Evolutionary conservation across 2,888 invertebrate species (phyloP), one percentile per base, ranked within the genome.

Genomic region (Melipona bicolor): DNA sequence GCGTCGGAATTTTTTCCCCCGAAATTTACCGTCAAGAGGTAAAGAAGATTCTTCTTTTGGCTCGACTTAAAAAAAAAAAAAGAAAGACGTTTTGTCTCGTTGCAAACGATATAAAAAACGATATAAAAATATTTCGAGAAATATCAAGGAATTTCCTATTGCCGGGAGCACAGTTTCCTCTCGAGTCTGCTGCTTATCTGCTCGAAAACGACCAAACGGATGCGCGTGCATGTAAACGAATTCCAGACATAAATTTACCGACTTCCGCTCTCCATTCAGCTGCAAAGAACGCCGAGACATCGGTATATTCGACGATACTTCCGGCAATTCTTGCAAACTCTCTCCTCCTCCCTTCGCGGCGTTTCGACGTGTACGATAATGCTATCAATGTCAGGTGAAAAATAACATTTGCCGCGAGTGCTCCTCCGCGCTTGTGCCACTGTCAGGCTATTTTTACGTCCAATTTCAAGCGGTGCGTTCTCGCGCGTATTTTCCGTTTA

Each of bases 241-340:
- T 87, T 88, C 85, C 83, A 74, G 75, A 79, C 81, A 77, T 87
- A 87, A 88, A 88, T 87, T 87, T 79, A 77, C 74, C 77, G 62
- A 85, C 88, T 85, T 87, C 87, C 85, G 87, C 50, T 79, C 83
- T 59, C 82, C 75, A 85, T 88, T 85, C 85, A 81, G 49, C 50
- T 36, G 50, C 77, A 61, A 49, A 59, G 81, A 78, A 76, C 80
- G 68, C 27, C 73, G 74, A n/a, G 61, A 73, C 68, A 79, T 87
- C 81, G 87, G 79, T 87, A 85, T 70, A 80, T 87, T 77, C 71
- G 70, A 85, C 78, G 87, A 82, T 75, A 81, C 80, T 85, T 87
- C 83, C 87, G 88, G 81, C 88, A 83, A 85, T 88, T 83, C 81
- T 77, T 67, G 77, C 6, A 56, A 71, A 15, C 15, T n/a, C 54